These are phyloP conservation scores for Polypedilum pembai DNA, from an alignment of 1,140 invertebrate species.

Conservation along the genomic window DNA sequence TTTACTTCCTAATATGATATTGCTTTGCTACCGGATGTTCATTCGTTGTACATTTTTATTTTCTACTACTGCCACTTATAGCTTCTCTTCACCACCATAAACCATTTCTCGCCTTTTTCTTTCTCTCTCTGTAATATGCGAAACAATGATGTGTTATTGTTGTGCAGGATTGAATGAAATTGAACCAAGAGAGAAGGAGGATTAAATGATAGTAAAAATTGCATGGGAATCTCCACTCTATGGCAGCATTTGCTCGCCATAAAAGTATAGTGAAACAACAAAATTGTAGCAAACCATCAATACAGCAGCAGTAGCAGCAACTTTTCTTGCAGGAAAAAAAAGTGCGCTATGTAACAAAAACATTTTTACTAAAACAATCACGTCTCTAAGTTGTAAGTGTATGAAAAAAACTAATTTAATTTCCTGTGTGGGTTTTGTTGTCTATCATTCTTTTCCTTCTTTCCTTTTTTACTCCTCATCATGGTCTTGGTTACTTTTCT, in stretches of 20 bases:
- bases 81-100: background rate
- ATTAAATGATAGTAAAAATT: constrained; percentile 20
- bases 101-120: constrained; percentile 8
- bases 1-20: too few species aligned
- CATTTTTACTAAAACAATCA: constrained; percentile 25
- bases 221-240: constrained; percentile 3
- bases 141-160: constrained; percentile 16
- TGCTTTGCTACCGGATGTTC: too few species aligned
- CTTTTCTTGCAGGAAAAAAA: background rate
- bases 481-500: background rate
- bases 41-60: background rate
- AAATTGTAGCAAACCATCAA: background rate
- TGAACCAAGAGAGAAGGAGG: background rate
- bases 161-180: background rate
- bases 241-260: background rate
- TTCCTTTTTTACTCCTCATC: background rate
- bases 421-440: constrained; percentile 28
- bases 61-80: background rate
- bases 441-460: constrained; percentile 20
- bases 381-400: constrained; percentile 17
- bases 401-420: constrained; percentile 27
- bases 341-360: background rate
- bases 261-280: background rate
- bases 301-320: background rate
- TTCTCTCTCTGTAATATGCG: background rate